phyloP scores from a whole-genome alignment of 2,113 vertebrate genomes.

The Macaca nemestrina region DNA sequence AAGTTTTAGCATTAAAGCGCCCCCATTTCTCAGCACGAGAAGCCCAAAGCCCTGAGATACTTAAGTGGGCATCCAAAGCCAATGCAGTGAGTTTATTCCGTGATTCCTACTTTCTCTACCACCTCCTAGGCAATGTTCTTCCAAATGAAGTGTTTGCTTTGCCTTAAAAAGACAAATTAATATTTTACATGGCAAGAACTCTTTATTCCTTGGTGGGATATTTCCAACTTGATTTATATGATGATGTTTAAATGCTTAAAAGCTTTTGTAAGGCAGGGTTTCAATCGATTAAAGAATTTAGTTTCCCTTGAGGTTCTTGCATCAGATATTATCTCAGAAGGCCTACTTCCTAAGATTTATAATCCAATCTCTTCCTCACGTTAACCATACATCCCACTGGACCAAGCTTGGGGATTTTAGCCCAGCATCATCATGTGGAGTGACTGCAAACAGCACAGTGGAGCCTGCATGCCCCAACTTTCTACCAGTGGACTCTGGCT shows the following conservation, averaged over 20 bases:
- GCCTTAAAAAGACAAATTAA: conserved; percentile 69
- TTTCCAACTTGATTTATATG: conserved; percentile 72
- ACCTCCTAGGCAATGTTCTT: background rate
- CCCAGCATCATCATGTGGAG: background rate
- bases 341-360: conserved; percentile 68
- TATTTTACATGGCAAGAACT: conserved; percentile 70
- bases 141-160: conserved; percentile 62
- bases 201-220: conserved; percentile 60
- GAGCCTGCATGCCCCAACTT: background rate
- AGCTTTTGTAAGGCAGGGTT: conserved; percentile 71
- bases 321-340: conserved; percentile 64
- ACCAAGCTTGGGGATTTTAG: background rate
- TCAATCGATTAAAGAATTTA: conserved; percentile 71
- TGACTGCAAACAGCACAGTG: background rate
- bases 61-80: background rate
- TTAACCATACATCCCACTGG: conserved; percentile 27
- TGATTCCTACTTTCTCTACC: background rate
- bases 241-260: conserved; percentile 72
- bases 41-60: background rate
- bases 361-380: conserved; percentile 48
- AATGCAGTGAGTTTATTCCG: background rate
- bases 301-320: conserved; percentile 50
- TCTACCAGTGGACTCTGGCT: background rate
- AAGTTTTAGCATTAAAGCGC: background rate
- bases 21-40: background rate